Base-by-base conservation (phyloP, 2,113 vertebrate genomes). In the Aspidoscelis tigris region DNA sequence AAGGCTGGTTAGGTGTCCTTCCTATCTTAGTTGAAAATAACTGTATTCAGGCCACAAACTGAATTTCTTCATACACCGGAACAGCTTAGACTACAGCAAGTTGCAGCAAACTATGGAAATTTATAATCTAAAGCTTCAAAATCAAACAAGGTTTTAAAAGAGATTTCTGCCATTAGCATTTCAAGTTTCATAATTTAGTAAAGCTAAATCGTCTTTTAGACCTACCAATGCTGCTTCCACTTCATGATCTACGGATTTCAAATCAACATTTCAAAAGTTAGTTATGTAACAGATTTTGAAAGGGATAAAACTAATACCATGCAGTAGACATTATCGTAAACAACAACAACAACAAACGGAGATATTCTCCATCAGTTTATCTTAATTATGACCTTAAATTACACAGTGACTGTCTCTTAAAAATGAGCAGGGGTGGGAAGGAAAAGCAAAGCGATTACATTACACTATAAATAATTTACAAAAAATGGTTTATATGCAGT, bases 251-350 rank as follows among this genome's bases (percentile, higher is more conserved):
- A 26, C 0, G 0, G 4, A n/a, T 85, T 89, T 86, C 10, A 81
- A 89, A 78, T 12, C 69, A 86, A 0, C 33, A 65, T 74, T 88
- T 92, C 83, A 68, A 80, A 76, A 84, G 73, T 21, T 11, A 87
- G 24, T 90, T 89, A 90, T 11, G 16, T 74, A 92, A 90, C 14
- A 90, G 26, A 39, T 80, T 91, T 87, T 72, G 26, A 73, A 65
- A 85, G 41, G 85, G 68, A 76, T 18, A 87, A 89, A 86, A 39
- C 84, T 1, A 3, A 85, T 78, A 82, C 55, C 39, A 20, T 0
- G 21, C 12, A 86, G 21, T 20, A 87, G 24, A 78, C 47, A 6
- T 87, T 14, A 21, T 4, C 86, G 76, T 85, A 83, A 88, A 90
- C 26, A 70, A 83, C 21, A 43, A n/a, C 66, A 69, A 18, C 7